Percentiles rank a stretch among this genome's conserved stretches.
These are phyloP conservation scores for Neotoxoptera formosana DNA, from an alignment of 1,140 invertebrate species.

Conservation along the genomic window DNA sequence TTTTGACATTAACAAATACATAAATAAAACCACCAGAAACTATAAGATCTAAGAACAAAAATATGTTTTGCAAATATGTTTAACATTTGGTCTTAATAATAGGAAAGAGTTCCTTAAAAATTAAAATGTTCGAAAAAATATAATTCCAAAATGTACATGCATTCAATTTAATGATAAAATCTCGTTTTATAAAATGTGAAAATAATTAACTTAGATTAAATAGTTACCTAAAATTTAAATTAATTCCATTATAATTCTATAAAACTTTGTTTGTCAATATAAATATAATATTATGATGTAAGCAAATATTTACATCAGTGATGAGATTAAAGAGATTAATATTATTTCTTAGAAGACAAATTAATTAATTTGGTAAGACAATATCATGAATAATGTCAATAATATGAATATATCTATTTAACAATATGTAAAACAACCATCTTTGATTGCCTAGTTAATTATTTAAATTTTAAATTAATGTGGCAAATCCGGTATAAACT, in stretches of 20 bases:
- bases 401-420: neutral
- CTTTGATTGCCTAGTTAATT: neutral
- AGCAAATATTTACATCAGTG: neutral
- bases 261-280: neutral
- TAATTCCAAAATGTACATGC: neutral
- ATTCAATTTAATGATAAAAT: neutral
- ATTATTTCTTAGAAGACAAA: neutral
- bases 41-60: neutral
- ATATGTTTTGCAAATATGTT: neutral
- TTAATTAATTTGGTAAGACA: neutral
- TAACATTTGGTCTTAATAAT: neutral
- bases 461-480: neutral
- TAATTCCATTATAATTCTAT: neutral
- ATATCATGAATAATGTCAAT: neutral
- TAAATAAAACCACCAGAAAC: neutral
- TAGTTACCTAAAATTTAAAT: no score
- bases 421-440: neutral
- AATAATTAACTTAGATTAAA: neutral
- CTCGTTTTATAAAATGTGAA: neutral
- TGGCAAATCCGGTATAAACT: neutral
- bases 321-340: neutral
- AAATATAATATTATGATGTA: neutral
- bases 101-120: neutral
- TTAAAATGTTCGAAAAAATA: neutral
- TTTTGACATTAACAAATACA: neutral